Percentiles rank a stretch among this genome's conserved stretches.
Evolutionary conservation across 2,888 invertebrate species (phyloP).

Genomic region (Pollenia angustigena): DNA sequence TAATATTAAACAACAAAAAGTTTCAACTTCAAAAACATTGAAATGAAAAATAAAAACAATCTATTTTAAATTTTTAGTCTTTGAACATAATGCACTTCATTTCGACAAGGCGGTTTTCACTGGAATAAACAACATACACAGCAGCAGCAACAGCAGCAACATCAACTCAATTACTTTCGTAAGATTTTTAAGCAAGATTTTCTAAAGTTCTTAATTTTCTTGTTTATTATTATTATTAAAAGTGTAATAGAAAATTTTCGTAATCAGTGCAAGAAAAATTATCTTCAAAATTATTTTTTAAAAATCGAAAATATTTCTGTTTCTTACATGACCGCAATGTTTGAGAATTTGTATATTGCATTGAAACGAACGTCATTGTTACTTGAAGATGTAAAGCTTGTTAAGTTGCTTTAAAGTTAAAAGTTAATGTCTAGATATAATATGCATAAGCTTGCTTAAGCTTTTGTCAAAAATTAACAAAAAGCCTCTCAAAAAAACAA

Average conservation of each 20-base stretch:
- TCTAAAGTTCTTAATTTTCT: conserved; percentile 17
- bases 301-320: conserved; percentile 41
- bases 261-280: not conserved
- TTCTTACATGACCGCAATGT: conserved; percentile 49
- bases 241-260: conserved; percentile 21
- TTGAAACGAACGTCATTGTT: not conserved
- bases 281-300: not conserved
- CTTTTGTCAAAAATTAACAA: too few species aligned
- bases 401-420: too few species aligned
- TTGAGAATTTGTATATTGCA: conserved; percentile 38
- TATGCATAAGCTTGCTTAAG: too few species aligned
- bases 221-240: conserved; percentile 1
- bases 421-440: too few species aligned
- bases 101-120: conserved; percentile 2
- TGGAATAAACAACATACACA: not conserved
- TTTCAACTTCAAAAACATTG: conserved; percentile 19
- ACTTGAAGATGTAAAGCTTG: too few species aligned
- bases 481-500: too few species aligned
- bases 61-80: conserved; percentile 4
- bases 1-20: not conserved
- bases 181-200: conserved; percentile 3
- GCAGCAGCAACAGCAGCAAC: conserved; percentile 14
- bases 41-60: conserved; percentile 8
- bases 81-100: not conserved
- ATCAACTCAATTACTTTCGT: conserved; percentile 56